A percentile compares a stretch with the other conserved stretches of the same genome.
Evolutionary conservation across 2,797 vertebrate species (phyloP).

Genomic region (Prunella strophiata): DNA sequence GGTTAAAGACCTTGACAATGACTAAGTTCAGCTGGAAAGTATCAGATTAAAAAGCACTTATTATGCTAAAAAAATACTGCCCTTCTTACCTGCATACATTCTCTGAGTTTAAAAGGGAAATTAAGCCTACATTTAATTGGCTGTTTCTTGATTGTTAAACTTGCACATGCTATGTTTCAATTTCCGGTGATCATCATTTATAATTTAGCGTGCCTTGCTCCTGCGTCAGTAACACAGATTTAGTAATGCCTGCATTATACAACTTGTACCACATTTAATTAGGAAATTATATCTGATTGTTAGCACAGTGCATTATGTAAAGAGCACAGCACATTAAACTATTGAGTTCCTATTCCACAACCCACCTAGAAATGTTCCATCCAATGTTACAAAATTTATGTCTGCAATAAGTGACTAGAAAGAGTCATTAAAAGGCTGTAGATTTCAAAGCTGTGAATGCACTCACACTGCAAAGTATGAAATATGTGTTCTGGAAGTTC

Average conservation of each 20-base stretch:
- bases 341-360: not conserved
- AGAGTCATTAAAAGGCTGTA: not conserved
- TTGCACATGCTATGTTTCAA: not conserved
- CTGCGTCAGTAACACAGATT: not conserved
- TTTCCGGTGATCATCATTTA: not conserved
- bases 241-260: not conserved
- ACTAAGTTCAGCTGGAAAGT: not conserved
- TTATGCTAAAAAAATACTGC: not conserved
- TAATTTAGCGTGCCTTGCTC: not conserved
- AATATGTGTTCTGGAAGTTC: not conserved
- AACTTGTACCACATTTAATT: not conserved
- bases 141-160: not conserved
- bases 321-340: not conserved
- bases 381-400: not conserved
- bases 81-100: not conserved
- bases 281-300: not conserved
- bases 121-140: not conserved
- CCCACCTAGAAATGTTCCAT: not conserved
- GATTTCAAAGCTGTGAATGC: not conserved
- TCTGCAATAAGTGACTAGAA: not conserved
- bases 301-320: not conserved
- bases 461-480: not conserved
- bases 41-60: not conserved
- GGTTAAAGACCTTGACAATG: not conserved
- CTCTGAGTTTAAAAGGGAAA: not conserved